Evolutionary conservation across 30 jellyfish, hydroid and myxozoan species (phyloP).

Genomic region (Phacellophora camtschatica): DNA sequence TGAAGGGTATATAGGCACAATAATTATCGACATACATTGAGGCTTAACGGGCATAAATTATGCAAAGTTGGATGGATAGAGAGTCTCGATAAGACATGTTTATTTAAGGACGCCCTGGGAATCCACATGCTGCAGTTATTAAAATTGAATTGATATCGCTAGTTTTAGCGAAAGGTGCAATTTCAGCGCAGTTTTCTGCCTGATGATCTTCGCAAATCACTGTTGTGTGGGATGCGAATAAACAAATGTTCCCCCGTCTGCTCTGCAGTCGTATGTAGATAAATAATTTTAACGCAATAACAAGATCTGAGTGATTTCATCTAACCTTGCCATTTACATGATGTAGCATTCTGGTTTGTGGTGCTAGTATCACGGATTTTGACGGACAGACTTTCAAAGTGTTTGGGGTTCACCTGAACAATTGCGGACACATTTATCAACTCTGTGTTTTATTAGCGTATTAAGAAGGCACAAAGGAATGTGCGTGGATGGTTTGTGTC

Average conservation of each 20-base stretch:
- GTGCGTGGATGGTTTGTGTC: conserved; percentile 53
- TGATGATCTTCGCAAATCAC: background rate
- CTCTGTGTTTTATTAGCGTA: background rate
- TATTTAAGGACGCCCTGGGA: too few species aligned
- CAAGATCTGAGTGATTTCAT: background rate
- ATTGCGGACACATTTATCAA: conserved; percentile 24
- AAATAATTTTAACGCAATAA: background rate
- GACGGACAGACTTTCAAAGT: conserved; percentile 14
- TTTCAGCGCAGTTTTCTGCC: too few species aligned
- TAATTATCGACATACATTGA: too few species aligned
- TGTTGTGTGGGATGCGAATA: background rate
- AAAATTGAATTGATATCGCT: too few species aligned
- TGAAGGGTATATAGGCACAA: too few species aligned
- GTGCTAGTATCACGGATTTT: conserved; percentile 4
- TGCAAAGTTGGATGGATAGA: too few species aligned
- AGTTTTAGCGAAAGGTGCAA: too few species aligned
- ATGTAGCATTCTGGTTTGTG: conserved; percentile 14
- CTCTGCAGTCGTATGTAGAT: conserved; percentile 7
- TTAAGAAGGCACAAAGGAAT: conserved; percentile 20
- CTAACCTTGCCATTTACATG: background rate
- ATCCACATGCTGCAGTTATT: too few species aligned
- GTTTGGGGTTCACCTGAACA: conserved; percentile 17
- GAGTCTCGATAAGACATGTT: too few species aligned
- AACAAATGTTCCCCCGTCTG: background rate
- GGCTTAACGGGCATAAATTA: too few species aligned